These are phyloP conservation scores for Micromussa lordhowensis DNA, from an alignment of 92 coral and sea anemone species.

Conservation along the genomic window DNA sequence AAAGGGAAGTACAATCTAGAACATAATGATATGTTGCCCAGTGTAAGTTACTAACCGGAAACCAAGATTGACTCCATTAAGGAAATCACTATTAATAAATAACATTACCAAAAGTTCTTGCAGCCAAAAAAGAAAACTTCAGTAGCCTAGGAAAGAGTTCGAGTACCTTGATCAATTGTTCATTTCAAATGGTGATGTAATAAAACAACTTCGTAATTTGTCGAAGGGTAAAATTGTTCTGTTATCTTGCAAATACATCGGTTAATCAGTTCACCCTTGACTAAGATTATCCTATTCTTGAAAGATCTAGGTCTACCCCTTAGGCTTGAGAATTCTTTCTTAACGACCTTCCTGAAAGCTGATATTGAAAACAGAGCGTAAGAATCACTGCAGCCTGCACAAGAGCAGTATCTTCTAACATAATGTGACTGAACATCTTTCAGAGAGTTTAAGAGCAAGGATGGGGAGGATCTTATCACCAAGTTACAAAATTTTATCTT, in stretches of 20 bases:
- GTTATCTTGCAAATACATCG: neutral
- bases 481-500: too few relatives aligned
- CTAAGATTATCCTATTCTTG: neutral
- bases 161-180: neutral
- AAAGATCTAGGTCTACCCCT: neutral
- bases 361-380: neutral
- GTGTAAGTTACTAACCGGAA: neutral
- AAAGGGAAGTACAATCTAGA: constrained; percentile 1
- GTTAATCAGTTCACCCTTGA: neutral
- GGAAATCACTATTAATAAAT: neutral
- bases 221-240: neutral
- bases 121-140: neutral
- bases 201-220: neutral
- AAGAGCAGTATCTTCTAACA: neutral
- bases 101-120: neutral
- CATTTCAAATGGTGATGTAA: neutral
- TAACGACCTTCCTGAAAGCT: neutral
- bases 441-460: neutral
- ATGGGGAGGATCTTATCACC: too few relatives aligned
- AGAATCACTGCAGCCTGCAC: neutral
- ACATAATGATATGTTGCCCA: neutral
- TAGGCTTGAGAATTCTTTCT: neutral
- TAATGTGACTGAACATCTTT: neutral
- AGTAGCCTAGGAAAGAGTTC: neutral
- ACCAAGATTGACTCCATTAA: neutral